Evolutionary conservation across 2,888 invertebrate species (phyloP).

Genomic region (Agrochola lychnidis): DNA sequence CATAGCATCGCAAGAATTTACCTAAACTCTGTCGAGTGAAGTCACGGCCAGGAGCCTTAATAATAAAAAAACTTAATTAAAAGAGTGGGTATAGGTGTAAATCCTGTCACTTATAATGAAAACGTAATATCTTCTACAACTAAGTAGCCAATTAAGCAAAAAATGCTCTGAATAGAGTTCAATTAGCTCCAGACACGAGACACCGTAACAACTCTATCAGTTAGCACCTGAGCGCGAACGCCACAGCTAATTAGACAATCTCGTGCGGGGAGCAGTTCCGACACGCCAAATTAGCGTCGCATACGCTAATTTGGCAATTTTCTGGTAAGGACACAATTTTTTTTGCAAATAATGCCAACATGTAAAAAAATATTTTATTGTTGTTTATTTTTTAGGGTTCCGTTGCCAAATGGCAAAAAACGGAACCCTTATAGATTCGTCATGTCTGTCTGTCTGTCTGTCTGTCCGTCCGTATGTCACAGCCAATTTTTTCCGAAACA

Average conservation of each 20-base stretch:
- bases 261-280: conserved; percentile 54
- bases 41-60: no score
- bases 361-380: neutral
- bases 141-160: conserved; percentile 41
- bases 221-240: conserved; percentile 54
- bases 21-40: no score
- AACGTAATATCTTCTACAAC: neutral
- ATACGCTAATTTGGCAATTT: conserved; percentile 28
- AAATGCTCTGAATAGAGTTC: conserved; percentile 19
- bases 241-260: conserved; percentile 59
- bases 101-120: neutral
- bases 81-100: neutral
- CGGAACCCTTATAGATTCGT: no score
- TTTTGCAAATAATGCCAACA: neutral
- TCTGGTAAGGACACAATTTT: neutral
- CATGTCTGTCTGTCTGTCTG: no score
- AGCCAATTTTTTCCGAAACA: no score
- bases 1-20: no score
- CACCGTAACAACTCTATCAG: conserved; percentile 48
- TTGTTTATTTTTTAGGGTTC: no score
- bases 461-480: no score
- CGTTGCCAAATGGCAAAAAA: no score
- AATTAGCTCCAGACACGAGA: conserved; percentile 40
- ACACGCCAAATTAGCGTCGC: conserved; percentile 32
- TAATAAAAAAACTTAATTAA: neutral